Evolutionary conservation across 2,113 vertebrate genomes (phyloP).

Genomic region (Nestor notabilis): DNA sequence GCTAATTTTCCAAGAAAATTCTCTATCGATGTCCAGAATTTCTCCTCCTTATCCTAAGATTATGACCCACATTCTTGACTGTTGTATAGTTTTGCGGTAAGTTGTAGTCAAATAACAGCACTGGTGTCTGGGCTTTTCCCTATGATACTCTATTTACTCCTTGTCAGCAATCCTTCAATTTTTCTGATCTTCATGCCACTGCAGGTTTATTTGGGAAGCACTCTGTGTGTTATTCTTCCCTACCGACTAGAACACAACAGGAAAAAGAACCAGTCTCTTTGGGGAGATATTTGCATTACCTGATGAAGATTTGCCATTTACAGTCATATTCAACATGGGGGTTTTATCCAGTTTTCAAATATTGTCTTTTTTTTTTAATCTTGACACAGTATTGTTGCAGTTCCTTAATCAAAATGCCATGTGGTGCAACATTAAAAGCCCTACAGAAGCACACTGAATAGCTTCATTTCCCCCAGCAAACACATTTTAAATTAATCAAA

Average conservation of each 20-base stretch:
- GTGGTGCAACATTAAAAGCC: background rate
- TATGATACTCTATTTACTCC: background rate
- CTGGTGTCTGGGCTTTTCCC: background rate
- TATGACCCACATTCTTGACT: background rate
- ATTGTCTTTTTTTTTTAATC: background rate
- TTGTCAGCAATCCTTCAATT: background rate
- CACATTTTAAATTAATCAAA: constrained; percentile 41
- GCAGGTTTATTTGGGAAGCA: background rate
- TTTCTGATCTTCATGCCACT: background rate
- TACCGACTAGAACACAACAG: background rate
- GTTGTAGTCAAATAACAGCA: background rate
- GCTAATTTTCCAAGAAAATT: background rate
- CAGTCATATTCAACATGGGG: background rate
- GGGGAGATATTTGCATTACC: background rate
- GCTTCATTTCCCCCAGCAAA: constrained; percentile 7
- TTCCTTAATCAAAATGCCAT: background rate
- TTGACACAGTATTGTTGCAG: background rate
- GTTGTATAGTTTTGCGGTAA: background rate
- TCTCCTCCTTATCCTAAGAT: background rate
- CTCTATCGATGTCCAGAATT: background rate
- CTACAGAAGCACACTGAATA: background rate
- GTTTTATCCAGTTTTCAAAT: background rate
- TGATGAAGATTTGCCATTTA: background rate
- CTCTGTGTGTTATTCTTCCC: background rate
- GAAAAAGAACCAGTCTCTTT: background rate